Percentiles rank a stretch among this genome's conserved stretches.
phyloP scores from a whole-genome alignment of 2,888 invertebrate species.

The Rosalia funebris region DNA sequence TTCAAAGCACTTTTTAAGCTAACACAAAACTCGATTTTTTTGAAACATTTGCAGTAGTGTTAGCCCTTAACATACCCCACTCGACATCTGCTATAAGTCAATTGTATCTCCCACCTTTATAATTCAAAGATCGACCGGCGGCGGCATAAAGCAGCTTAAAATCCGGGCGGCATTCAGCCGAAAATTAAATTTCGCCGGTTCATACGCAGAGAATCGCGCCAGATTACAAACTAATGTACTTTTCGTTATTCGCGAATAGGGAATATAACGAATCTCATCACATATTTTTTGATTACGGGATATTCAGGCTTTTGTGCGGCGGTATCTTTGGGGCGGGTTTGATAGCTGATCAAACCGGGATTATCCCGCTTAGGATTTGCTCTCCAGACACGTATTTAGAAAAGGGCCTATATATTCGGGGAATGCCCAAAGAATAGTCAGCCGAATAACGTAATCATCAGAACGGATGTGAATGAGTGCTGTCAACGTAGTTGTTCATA shows the following conservation, averaged over 20 bases:
- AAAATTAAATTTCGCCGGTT: slow-evolving; percentile 22
- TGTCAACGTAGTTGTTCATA: too few relatives aligned
- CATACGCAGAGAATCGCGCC: slow-evolving; percentile 1
- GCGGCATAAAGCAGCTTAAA: too few relatives aligned
- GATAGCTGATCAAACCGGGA: slow-evolving; percentile 13
- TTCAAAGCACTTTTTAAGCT: too few relatives aligned
- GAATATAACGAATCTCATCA: slow-evolving; percentile 24
- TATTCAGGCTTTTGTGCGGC: slow-evolving; percentile 20
- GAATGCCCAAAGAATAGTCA: slow-evolving; percentile 3
- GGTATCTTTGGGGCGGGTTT: slow-evolving; percentile 5
- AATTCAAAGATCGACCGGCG: too few relatives aligned
- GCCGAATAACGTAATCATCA: not conserved
- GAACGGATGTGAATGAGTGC: not conserved
- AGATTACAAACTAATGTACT: slow-evolving; percentile 22
- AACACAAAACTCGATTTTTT: too few relatives aligned
- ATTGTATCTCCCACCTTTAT: too few relatives aligned
- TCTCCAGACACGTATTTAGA: slow-evolving; percentile 20
- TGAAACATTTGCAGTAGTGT: too few relatives aligned
- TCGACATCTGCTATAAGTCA: too few relatives aligned
- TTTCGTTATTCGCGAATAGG: slow-evolving; percentile 26
- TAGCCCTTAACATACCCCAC: too few relatives aligned
- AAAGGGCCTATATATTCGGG: slow-evolving; percentile 11
- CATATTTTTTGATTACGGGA: slow-evolving; percentile 31
- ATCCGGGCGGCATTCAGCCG: too few relatives aligned
- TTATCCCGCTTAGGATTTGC: slow-evolving; percentile 20